Conservation (phyloP, 1,140 invertebrate genomes). For the Pseudomyrmex dendroicus region DNA sequence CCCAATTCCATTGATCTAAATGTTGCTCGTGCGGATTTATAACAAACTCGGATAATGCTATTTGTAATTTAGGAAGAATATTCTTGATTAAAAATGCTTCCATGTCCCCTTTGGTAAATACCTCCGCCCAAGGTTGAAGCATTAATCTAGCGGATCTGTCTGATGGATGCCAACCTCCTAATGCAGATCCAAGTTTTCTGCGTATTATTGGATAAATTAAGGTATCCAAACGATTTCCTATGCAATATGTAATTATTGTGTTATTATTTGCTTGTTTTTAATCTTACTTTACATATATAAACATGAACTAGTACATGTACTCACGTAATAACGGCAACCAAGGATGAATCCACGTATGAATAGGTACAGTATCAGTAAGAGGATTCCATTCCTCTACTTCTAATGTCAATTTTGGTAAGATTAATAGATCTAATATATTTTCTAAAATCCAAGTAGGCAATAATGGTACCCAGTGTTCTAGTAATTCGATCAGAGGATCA, state of each 20-base stretch:
- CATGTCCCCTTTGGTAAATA: conserved; percentile 93
- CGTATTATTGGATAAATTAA: conserved; percentile 96
- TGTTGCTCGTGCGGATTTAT: conserved; percentile 95
- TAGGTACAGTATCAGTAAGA: conserved; percentile 95
- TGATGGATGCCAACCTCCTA: conserved; percentile 96
- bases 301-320: conserved; percentile 17
- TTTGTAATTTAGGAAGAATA: conserved; percentile 95
- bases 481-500: conserved; percentile 90
- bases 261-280: neutral
- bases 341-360: conserved; percentile 98
- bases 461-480: conserved; percentile 93
- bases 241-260: conserved; percentile 58
- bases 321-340: conserved; percentile 94
- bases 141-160: conserved; percentile 97
- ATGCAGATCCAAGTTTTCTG: conserved; percentile 94
- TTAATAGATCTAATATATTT: conserved; percentile 92
- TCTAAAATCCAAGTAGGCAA: conserved; percentile 94
- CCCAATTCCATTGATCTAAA: conserved; percentile 93
- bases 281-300: neutral
- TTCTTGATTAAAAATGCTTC: conserved; percentile 94
- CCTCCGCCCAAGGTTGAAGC: conserved; percentile 95
- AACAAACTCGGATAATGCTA: conserved; percentile 89
- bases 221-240: conserved; percentile 89
- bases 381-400: conserved; percentile 98
- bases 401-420: conserved; percentile 91